phyloP scores from a whole-genome alignment of 2,888 invertebrate genomes.

The Acanthacorydalis orientalis region DNA sequence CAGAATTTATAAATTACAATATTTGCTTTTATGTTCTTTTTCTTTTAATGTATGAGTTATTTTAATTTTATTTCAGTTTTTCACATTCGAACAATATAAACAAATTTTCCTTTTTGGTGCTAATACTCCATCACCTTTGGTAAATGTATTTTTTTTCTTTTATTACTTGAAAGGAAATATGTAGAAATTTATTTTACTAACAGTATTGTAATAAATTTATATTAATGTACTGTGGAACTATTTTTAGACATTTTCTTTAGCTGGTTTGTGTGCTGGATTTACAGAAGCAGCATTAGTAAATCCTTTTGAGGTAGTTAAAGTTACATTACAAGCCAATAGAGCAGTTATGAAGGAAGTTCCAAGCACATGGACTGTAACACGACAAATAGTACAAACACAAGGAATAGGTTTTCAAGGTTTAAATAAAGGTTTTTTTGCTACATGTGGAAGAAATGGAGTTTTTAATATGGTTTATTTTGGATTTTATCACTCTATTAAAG shows the following conservation, averaged over 20 bases:
- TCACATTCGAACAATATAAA: conserved; percentile 88
- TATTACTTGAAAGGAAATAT: conserved; percentile 1
- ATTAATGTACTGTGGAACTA: conserved; percentile 3
- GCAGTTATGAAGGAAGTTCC: conserved; percentile 43
- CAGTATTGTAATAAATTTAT: not conserved
- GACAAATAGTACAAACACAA: conserved; percentile 52
- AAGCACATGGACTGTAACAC: conserved; percentile 65
- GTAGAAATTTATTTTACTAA: not conserved
- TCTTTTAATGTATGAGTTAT: conserved; percentile 7
- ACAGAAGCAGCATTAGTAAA: conserved; percentile 87
- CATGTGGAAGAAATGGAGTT: conserved; percentile 73
- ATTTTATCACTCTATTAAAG: conserved; percentile 84
- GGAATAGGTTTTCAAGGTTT: conserved; percentile 70
- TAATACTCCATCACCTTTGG: conserved; percentile 56
- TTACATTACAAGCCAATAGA: conserved; percentile 65
- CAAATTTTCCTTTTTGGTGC: conserved; percentile 66
- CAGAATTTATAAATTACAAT: too few relatives aligned
- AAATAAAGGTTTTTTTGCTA: conserved; percentile 78
- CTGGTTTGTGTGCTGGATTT: conserved; percentile 75
- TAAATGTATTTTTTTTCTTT: conserved; percentile 27
- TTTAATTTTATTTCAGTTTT: conserved; percentile 45
- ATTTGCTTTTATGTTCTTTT: not conserved
- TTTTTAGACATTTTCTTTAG: conserved; percentile 68
- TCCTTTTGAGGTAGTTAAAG: conserved; percentile 93
- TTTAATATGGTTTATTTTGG: conserved; percentile 94